Base-by-base conservation (phyloP, 1,140 invertebrate species). In the Bombus pyrosoma region DNA sequence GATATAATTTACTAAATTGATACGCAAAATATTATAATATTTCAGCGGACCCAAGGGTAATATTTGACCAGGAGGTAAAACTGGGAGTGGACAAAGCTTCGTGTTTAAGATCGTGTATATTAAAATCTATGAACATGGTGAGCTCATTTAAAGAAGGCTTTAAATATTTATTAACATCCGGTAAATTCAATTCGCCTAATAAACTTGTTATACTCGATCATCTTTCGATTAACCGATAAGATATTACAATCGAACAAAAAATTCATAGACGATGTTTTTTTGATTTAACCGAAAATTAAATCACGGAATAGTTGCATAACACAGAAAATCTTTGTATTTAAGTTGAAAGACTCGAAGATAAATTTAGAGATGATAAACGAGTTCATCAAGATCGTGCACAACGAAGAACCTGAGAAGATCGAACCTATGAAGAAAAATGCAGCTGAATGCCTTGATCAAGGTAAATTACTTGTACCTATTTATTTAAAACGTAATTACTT, bases 361-460 rank as follows among this genome's bases (percentile, higher is more conserved):
- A 3, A 41, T 5, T 0, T 25, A 4, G n/a, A 62, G 0, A 18
- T 10, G 2, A 1, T 62, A 13, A 41, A 73, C n/a, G 3, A 34
- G 1, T 73, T 73, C 22, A 6, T 81, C 3, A 62, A 43, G 22
- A 3, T 13, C 0, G 39, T 62, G n/a, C 37, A 62, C 37, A 10
- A 12, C 9, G 53, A 73, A 0, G 0, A 73, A 2, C 80, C 80
- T 2, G 69, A 81, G 10, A 22, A 28, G n/a, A 1, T 81, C 0
- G 3, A 57, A 13, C 0, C 2, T 2, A 1, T 25, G 18, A 0
- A 43, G 18, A n/a, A 73, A 3, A 1, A 6, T 0, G 47, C 6
- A 3, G 12, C 0, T 0, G 5, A 25, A 10, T 81, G 80, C 39
- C 0, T 22, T 1, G 80, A 81, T 0, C 28, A 73, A 81, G 80